phyloP scores from a whole-genome alignment of 2,113 vertebrate genomes.

The Erythrocebus patas region DNA sequence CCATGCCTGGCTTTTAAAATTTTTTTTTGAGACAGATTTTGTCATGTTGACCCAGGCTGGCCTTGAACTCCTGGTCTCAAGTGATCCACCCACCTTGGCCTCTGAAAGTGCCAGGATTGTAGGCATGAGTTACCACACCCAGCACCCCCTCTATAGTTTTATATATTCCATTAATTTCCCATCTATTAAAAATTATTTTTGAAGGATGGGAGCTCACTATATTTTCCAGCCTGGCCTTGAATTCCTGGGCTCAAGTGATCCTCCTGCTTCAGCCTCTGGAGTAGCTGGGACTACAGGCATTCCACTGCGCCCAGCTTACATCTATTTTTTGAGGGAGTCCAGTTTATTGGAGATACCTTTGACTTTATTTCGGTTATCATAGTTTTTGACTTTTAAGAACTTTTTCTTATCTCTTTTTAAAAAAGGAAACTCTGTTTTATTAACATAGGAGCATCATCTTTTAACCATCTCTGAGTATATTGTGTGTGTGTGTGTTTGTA shows the following conservation, averaged over 20 bases:
- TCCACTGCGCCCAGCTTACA: neutral
- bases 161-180: neutral
- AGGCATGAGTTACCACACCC: too few species aligned
- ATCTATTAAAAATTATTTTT: neutral
- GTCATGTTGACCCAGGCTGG: too few species aligned
- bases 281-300: neutral
- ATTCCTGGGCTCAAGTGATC: neutral
- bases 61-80: too few species aligned
- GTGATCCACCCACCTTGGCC: too few species aligned
- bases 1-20: too few species aligned
- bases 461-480: neutral
- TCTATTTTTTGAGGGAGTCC: neutral
- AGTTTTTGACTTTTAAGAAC: neutral
- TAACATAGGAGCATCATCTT: neutral
- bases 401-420: neutral
- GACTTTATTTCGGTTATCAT: neutral
- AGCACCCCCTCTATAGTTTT: neutral
- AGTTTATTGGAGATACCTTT: neutral
- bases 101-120: too few species aligned
- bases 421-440: neutral
- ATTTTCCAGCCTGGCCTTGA: neutral
- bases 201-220: neutral
- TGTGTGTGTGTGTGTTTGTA: neutral
- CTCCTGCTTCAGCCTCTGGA: neutral
- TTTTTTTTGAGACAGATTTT: too few species aligned